Base-by-base conservation (phyloP, 1,140 invertebrate genomes). In the Halesus radiatus region DNA sequence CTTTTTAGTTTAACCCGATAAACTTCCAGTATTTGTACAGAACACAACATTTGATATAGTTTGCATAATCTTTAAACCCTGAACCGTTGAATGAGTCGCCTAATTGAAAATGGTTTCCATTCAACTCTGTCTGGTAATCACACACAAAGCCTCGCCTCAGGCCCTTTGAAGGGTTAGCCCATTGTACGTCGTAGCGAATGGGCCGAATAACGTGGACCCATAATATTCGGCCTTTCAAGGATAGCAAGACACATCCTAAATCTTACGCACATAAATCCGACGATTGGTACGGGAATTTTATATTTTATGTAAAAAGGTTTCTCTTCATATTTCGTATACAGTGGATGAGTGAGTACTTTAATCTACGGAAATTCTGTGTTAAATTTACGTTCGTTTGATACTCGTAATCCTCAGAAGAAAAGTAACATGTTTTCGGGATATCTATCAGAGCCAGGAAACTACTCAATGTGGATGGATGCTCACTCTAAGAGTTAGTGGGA, bases 81-180 rank as follows among this genome's bases (percentile, higher is more conserved):
- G 50, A 68, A 32, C 64, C 64, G 45, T 32, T 16, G 29, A 37
- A 16, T 32, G 64, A 68, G 32, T 20, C 26, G 64, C 16, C 26
- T 68, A 68, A 68, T 68, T 68, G 64, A 68, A 68, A 18, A 29
- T 60, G 64, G 64, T 18, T 60, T 68, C 26, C 64, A 37, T 68
- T 68, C 32, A 18, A 37, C 64, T 29, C 32, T 60, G 18, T 45
- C 32, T 32, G 29, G 23, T 68, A 68, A 68, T 68, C 64, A 37
- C 64, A 37, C 22, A 60, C 56, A 13, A 68, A 32, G 16, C 18
- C 64, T 32, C 10, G 5, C 64, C 64, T 20, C 29, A 13, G 64
- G 64, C 62, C 20, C 54, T n/a, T 5, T 15, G 62, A 16, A 18
- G 29, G 64, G 64, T n/a, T 7, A 3, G 8, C 23, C 18, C 56